Percentiles rank a stretch among this genome's conserved stretches.
These are phyloP conservation scores for Dasysyrphus tricinctus DNA, from an alignment of 2,888 invertebrate genomes.

Conservation along the genomic window DNA sequence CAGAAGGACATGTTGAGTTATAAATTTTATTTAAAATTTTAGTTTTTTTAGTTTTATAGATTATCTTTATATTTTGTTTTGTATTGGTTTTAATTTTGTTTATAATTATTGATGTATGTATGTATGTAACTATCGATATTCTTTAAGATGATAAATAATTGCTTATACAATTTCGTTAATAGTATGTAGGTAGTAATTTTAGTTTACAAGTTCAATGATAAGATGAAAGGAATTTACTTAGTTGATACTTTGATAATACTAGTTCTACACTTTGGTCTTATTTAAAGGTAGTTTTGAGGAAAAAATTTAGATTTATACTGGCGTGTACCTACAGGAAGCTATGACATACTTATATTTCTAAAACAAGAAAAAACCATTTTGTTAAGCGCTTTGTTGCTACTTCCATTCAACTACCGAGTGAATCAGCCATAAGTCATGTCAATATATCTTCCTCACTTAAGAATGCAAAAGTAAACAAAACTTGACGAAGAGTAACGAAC, in stretches of 20 bases:
- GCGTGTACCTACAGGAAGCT: too few species aligned
- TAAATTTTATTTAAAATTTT: slow-evolving; percentile 13
- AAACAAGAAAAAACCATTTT: too few species aligned
- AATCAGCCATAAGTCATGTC: too few species aligned
- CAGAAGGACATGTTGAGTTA: slow-evolving; percentile 36
- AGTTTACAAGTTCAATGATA: neutral
- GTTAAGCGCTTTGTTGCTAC: too few species aligned
- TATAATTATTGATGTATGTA: slow-evolving; percentile 1
- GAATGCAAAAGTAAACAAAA: too few species aligned
- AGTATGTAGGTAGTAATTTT: neutral
- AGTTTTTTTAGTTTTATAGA: neutral
- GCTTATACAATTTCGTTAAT: neutral
- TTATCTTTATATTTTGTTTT: slow-evolving; percentile 13
- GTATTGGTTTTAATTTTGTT: neutral
- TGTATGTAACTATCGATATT: slow-evolving; percentile 46
- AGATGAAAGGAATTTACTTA: neutral
- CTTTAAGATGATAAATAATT: slow-evolving; percentile 41
- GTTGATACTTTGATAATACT: neutral
- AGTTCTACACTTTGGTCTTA: neutral
- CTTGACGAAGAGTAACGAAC: too few species aligned
- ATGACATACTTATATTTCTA: too few species aligned
- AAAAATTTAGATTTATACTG: neutral
- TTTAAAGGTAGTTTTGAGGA: neutral
- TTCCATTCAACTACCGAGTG: too few species aligned
- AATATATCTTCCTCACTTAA: too few species aligned